Percentiles rank a stretch among this genome's conserved stretches.
phyloP scores from a whole-genome alignment of 2,113 vertebrate species.

The Rhizomys pruinosus region DNA sequence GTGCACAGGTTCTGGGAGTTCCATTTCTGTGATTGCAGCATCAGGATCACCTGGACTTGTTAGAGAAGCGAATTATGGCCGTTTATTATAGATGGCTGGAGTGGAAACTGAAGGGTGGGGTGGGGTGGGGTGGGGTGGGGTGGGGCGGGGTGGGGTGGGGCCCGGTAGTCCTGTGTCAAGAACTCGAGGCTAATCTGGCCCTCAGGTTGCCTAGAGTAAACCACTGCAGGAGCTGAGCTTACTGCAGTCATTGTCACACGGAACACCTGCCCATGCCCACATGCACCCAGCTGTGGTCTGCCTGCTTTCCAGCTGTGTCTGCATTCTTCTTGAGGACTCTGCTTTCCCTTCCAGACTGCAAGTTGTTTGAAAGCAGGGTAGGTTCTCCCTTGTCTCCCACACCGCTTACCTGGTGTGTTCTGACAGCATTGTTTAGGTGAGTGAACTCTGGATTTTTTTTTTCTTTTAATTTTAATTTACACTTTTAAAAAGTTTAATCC shows the following conservation, averaged over 20 bases:
- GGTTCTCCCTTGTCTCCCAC: not conserved
- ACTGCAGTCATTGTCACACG: not conserved
- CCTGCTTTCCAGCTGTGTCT: not conserved
- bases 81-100: not conserved
- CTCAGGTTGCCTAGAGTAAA: not conserved
- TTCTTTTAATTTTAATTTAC: not conserved
- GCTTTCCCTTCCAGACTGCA: not conserved
- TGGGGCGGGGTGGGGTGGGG: too few relatives aligned
- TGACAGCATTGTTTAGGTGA: not conserved
- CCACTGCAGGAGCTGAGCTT: not conserved
- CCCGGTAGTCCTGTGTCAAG: too few relatives aligned
- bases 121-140: accelerated
- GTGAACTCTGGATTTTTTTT: not conserved
- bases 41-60: not conserved
- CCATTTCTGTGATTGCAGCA: too few relatives aligned
- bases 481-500: too few relatives aligned
- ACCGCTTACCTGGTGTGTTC: not conserved
- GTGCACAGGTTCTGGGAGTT: not conserved
- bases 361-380: not conserved
- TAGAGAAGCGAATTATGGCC: not conserved
- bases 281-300: too few relatives aligned
- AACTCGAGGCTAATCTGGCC: not conserved
- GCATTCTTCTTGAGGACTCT: not conserved
- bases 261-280: too few relatives aligned
- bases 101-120: not conserved